Conservation (phyloP, 2,888 invertebrate genomes). For the Stramonita haemastoma region DNA sequence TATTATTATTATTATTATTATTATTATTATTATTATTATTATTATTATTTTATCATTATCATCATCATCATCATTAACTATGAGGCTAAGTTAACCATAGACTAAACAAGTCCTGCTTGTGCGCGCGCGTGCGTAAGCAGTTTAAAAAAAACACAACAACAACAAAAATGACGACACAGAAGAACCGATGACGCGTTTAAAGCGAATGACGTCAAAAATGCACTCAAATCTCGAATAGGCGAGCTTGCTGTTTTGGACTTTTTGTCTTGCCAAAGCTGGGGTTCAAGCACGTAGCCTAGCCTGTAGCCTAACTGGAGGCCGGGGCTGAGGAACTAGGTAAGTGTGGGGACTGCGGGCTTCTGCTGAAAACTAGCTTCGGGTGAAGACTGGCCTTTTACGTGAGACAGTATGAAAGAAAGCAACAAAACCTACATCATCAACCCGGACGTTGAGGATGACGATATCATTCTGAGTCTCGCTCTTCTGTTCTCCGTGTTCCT, state of each 20-base stretch:
- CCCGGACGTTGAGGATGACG: background rate
- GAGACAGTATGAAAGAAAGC: background rate
- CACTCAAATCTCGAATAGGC: background rate
- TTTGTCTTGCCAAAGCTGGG: too few species aligned
- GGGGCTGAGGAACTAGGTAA: background rate
- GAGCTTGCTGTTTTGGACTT: too few species aligned
- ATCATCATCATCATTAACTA: too few species aligned
- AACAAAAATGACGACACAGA: background rate
- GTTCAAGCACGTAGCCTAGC: too few species aligned
- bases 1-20: too few species aligned
- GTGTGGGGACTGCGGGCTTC: background rate
- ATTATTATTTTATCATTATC: too few species aligned
- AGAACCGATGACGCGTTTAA: background rate
- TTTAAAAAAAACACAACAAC: background rate
- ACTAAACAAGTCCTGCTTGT: too few species aligned
- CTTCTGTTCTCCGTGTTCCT: conserved; percentile 34
- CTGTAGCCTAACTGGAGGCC: too few species aligned
- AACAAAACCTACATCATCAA: background rate
- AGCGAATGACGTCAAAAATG: background rate
- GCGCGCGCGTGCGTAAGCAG: too few species aligned
- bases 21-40: too few species aligned
- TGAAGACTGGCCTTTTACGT: background rate
- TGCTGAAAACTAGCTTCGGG: background rate
- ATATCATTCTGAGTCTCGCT: background rate
- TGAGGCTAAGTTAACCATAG: too few species aligned